Evolutionary conservation across 2,113 vertebrate genomes (phyloP), one percentile per base, ranked within the genome.

Genomic region (Gyps fulvus): DNA sequence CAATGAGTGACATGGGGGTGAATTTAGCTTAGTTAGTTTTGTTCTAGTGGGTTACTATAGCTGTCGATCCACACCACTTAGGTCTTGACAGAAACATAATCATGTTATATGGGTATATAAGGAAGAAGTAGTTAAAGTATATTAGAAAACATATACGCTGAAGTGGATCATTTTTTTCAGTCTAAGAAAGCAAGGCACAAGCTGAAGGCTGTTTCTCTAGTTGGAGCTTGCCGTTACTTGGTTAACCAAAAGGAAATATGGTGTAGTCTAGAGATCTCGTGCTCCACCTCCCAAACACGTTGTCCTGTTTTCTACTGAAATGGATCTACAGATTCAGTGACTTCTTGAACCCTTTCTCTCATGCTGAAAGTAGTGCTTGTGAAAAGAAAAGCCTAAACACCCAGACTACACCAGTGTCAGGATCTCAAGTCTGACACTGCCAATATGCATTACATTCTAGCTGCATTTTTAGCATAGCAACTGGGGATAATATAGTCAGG

Each of bases 391-490:
- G 65, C 83, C 54, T 49, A 20, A 84, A 72, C 40, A 80, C 34
- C 52, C 57, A 23, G 58, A 73, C 73, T 87, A 89, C 55, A 11
- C 65, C 72, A 74, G 40, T 85, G 86, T 83, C 92, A 89, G 58
- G 52, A 83, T 91, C 97, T 96, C 71, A 43, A 66, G 42, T 69
- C 90, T 91, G 58, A 76, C 34, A 58, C 90, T 78, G 87, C 72
- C 90, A 80, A 79, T 40, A 58, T 12, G 71, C 62, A 73, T 86
- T 90, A 54, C 40, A 70, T 88, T 90, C 95, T 69, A 42, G 70
- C 76, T 96, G 79, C 85, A 87, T 95, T 96, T 97, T 95, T 91
- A 95, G 90, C 89, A 96, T 63, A 94, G 45, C 79, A 97, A 43
- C 66, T 42, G 38, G 42, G 89, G 86, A 96, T 90, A 97, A 97